A percentile compares a stretch with the other conserved stretches of the same genome.
These are phyloP conservation scores for Sinocyclocheilus anophthalmus DNA, from an alignment of 2,113 vertebrate species.

Conservation along the genomic window DNA sequence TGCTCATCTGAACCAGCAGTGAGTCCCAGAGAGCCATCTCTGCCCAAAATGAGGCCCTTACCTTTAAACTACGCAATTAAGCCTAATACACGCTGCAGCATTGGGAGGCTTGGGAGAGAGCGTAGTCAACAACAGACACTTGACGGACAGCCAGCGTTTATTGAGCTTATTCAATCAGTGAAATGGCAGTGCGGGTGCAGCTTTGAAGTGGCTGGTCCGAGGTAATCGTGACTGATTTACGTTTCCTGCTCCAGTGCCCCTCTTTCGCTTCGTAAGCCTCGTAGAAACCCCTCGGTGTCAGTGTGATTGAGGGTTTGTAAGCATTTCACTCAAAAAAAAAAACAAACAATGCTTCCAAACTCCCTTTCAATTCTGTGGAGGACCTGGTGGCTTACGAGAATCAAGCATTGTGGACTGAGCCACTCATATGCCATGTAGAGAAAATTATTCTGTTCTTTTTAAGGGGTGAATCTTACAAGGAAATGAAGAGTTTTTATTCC, in stretches of 20 bases:
- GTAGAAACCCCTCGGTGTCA: constrained; percentile 52
- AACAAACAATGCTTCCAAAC: constrained; percentile 26
- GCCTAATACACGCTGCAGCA: background rate
- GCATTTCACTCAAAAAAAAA: constrained; percentile 55
- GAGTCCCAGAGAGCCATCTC: background rate
- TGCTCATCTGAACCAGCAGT: background rate
- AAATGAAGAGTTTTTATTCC: too few species aligned
- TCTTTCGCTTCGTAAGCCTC: constrained; percentile 6
- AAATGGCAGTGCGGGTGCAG: constrained; percentile 58
- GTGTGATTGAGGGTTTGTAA: constrained; percentile 53
- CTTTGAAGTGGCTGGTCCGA: constrained; percentile 67
- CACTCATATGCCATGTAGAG: background rate
- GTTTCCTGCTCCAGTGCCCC: constrained; percentile 14
- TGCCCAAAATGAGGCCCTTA: background rate
- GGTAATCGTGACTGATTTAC: constrained; percentile 61
- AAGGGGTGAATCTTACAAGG: background rate
- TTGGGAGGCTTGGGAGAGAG: background rate
- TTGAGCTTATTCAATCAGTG: constrained; percentile 72
- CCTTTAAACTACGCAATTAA: background rate
- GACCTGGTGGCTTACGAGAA: constrained; percentile 21
- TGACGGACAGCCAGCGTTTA: constrained; percentile 23
- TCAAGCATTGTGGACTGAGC: background rate
- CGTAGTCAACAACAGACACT: constrained; percentile 24
- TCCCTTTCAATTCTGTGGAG: constrained; percentile 38
- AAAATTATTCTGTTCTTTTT: background rate